Conservation (phyloP, 2,888 invertebrate genomes). For the Oxystoma pomonae region DNA sequence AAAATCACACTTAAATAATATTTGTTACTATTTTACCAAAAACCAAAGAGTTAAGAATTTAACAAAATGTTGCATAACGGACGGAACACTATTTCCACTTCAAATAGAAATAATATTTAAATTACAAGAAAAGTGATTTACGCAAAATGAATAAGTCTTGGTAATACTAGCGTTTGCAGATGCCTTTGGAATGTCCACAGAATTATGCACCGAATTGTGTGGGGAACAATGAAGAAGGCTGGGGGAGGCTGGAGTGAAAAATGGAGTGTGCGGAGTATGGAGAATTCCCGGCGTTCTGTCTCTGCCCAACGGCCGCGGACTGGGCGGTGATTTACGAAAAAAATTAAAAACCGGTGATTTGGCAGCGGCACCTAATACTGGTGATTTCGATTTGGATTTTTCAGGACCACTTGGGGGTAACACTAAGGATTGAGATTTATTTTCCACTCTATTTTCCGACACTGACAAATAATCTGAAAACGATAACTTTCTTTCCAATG, state of each 20-base stretch:
- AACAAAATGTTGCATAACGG: too few relatives aligned
- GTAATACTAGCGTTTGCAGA: not conserved
- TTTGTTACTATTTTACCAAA: too few relatives aligned
- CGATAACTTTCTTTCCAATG: slow-evolving; percentile 33
- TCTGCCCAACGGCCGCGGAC: slow-evolving; percentile 44
- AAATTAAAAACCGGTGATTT: slow-evolving; percentile 35
- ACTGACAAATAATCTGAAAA: slow-evolving; percentile 40
- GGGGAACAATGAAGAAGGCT: not conserved
- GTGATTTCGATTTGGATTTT: slow-evolving; percentile 19
- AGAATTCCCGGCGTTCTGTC: slow-evolving; percentile 31
- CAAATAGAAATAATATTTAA: too few relatives aligned
- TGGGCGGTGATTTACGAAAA: slow-evolving; percentile 46
- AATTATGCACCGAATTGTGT: not conserved
- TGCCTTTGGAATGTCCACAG: not conserved
- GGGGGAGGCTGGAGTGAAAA: not conserved
- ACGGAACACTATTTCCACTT: too few relatives aligned
- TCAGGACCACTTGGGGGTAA: slow-evolving; percentile 23
- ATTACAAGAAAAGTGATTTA: too few relatives aligned
- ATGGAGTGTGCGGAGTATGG: not conserved
- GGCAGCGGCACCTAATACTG: slow-evolving; percentile 23
- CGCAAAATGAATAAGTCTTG: too few relatives aligned
- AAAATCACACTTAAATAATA: too few relatives aligned
- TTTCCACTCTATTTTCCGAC: slow-evolving; percentile 27
- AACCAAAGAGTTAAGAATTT: too few relatives aligned
- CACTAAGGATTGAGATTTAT: slow-evolving; percentile 7